Base-by-base conservation (phyloP, 2,113 vertebrate species). In the Pelusios castaneus region DNA sequence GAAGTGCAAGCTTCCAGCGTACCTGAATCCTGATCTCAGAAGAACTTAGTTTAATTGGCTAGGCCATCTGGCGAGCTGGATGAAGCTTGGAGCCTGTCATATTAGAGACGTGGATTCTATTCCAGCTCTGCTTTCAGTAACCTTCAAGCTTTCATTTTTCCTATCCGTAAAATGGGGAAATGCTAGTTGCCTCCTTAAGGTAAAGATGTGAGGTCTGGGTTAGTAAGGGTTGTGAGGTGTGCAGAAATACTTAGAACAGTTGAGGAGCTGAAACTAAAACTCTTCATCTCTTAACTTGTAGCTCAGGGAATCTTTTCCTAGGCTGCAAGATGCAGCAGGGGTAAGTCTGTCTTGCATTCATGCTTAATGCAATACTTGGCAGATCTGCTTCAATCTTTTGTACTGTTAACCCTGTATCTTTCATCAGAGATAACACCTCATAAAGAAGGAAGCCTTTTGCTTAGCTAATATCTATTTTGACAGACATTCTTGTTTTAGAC, bases 381-480 rank as follows among this genome's bases (percentile, higher is more conserved):
- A 87, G 90, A 63, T 58, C 82, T 93, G 41, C 89, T 95, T 93
- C 91, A 87, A 2, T 90, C 87, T 82, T 63, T 56, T 51, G 91
- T 60, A 89, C 80, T 87, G 25, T 88, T 95, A 77, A 91, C 91
- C 43, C 93, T 86, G 56, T 82, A 83, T 63, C 92, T 94, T 7
- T 83, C 60, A 75, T 94, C 29, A 21, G 77, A 80, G 51, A 89
- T 85, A 49, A 27, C 94, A 94, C 6, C 10, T 49, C 55, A 43
- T 70, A 19, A 45, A 91, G 45, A 90, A 24, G 70, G 92, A 51
- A 41, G 1, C 2, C 1, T 27, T 29, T 43, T 91, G 67, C 75
- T 92, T 85, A 70, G 47, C 7, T 92, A 89, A 7, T 17, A 27
- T 34, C 34, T n/a, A 16, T 67, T 67, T 67, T 43, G 22, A 75